A percentile compares a stretch with the other conserved stretches of the same genome.
phyloP scores from a whole-genome alignment of 2,113 vertebrate genomes.

The Cichladusa arquata region DNA sequence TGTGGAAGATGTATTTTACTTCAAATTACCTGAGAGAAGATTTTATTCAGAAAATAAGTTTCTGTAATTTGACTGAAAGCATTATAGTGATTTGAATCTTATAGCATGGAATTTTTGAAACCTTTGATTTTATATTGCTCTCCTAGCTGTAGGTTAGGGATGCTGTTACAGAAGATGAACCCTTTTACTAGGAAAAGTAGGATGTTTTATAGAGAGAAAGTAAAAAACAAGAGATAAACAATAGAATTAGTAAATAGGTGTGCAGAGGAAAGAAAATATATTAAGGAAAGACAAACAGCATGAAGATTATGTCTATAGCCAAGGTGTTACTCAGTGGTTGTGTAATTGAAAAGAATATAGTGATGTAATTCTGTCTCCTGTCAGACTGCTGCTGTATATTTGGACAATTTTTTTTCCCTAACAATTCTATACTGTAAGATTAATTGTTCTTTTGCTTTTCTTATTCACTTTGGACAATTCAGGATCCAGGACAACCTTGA shows the following conservation, averaged over 20 bases:
- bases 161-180: background rate
- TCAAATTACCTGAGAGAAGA: background rate
- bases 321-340: background rate
- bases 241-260: background rate
- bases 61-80: background rate
- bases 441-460: background rate
- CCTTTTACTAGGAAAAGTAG: background rate
- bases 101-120: background rate
- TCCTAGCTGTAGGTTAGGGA: background rate
- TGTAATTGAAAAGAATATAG: background rate
- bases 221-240: background rate
- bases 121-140: background rate
- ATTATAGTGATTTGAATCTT: background rate
- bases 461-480: background rate
- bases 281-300: background rate
- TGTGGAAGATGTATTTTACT: background rate
- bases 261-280: background rate
- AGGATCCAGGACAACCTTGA: background rate
- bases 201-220: background rate
- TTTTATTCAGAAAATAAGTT: background rate
- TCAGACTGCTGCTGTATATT: background rate
- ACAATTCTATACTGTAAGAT: background rate
- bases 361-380: background rate
- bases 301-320: background rate
- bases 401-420: background rate